Percentiles rank a stretch among this genome's conserved stretches.
phyloP scores from a whole-genome alignment of 2,888 invertebrate genomes.

The Silvanus unidentatus region DNA sequence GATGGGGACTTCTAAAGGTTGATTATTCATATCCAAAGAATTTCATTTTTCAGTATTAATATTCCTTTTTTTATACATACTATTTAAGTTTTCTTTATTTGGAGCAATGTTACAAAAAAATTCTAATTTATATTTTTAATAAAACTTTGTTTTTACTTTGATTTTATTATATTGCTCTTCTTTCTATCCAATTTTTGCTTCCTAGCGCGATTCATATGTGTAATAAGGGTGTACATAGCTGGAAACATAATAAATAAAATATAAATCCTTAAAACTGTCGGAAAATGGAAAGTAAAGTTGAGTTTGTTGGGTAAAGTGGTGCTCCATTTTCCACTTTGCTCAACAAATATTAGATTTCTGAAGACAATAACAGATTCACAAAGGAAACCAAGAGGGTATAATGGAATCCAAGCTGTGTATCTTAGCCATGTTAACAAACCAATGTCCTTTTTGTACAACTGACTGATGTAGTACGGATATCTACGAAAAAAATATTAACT shows the following conservation, averaged over 20 bases:
- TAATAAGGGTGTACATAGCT: slow-evolving; percentile 71
- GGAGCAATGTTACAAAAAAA: too few species aligned
- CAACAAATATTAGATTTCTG: slow-evolving; percentile 83
- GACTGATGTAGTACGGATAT: slow-evolving; percentile 88
- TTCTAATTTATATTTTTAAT: too few species aligned
- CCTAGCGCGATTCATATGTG: slow-evolving; percentile 75
- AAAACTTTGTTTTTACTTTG: neutral
- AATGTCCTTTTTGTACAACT: slow-evolving; percentile 68
- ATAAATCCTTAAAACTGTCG: slow-evolving; percentile 71
- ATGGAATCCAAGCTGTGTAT: slow-evolving; percentile 88
- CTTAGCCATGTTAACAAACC: slow-evolving; percentile 82
- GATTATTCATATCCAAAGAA: too few species aligned
- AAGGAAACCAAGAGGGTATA: slow-evolving; percentile 85
- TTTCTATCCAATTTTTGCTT: slow-evolving; percentile 56
- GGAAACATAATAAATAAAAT: slow-evolving; percentile 71
- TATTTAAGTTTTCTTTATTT: too few species aligned
- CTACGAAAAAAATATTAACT: slow-evolving; percentile 49
- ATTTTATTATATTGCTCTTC: slow-evolving; percentile 28
- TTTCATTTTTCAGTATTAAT: too few species aligned
- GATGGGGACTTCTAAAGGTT: too few species aligned
- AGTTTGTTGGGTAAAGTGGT: slow-evolving; percentile 73
- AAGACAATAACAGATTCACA: slow-evolving; percentile 79
- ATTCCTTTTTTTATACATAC: too few species aligned
- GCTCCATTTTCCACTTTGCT: slow-evolving; percentile 72
- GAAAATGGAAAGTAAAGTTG: slow-evolving; percentile 85